Conservation (phyloP, 2,888 invertebrate genomes). For the Cerastoderma edule region DNA sequence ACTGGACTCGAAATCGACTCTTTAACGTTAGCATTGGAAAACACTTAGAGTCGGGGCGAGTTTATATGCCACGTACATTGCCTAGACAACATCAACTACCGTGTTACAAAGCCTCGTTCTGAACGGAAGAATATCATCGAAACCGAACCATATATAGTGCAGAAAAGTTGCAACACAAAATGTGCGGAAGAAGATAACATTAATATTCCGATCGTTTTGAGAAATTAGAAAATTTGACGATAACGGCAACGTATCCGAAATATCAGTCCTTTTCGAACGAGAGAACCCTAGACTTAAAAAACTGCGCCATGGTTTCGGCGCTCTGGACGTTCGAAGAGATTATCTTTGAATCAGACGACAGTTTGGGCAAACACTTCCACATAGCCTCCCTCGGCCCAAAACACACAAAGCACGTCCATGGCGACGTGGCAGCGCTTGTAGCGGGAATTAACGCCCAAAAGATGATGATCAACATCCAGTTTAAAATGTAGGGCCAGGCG, state of each 20-base stretch:
- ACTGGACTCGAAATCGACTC: constrained; percentile 68
- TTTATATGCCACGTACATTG: constrained; percentile 64
- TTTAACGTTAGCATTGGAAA: constrained; percentile 52
- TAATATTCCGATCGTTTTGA: constrained; percentile 65
- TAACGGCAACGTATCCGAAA: constrained; percentile 65
- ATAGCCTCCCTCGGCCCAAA: constrained; percentile 29
- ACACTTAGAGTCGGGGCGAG: constrained; percentile 38
- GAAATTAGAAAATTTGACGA: constrained; percentile 24
- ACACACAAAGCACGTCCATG: constrained; percentile 32
- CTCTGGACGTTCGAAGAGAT: constrained; percentile 57
- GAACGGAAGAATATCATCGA: not conserved
- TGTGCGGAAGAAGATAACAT: constrained; percentile 75
- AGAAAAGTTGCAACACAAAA: constrained; percentile 58
- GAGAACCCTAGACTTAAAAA: constrained; percentile 48
- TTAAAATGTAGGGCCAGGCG: constrained; percentile 25
- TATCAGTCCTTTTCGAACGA: constrained; percentile 64
- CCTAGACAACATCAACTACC: constrained; percentile 45
- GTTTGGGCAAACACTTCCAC: constrained; percentile 9
- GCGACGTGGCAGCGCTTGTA: constrained; percentile 33
- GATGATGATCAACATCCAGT: constrained; percentile 28
- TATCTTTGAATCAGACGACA: constrained; percentile 22
- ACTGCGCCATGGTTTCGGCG: constrained; percentile 54
- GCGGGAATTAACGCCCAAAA: constrained; percentile 19
- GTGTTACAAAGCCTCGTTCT: constrained; percentile 11
- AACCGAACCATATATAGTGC: constrained; percentile 21